Base-by-base conservation (phyloP, 2,888 invertebrate species). In the Anodontia alba region DNA sequence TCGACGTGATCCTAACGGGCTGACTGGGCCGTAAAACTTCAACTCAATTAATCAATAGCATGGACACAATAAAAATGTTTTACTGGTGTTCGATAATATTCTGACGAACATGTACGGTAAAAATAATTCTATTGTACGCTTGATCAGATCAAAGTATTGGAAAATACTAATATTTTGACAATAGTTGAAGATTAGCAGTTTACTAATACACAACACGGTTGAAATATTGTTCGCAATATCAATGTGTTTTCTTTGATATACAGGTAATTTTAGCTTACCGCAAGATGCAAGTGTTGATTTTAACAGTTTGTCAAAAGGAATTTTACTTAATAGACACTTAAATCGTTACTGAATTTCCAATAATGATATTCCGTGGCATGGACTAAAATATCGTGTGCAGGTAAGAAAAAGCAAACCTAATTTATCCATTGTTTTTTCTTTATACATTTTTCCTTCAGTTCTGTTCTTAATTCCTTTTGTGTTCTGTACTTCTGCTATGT, bases 151-250 rank as follows among this genome's bases (percentile, higher is more conserved):
- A 62, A 62, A 33, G 62, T 62, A 62, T 62, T 62, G 62, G 15
- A 62, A 62, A 62, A 62, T 31, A 62, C 62, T 62, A 62, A 62
- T 62, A 62, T 62, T 62, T 62, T 62, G 62, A 62, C 62, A 62
- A 62, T 33, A 33, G 33, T 5, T 33, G 62, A 17, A 62, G 62
- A 62, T 62, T 62, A 62, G 23, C 31, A 62, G 62, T 62, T 62
- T 62, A 38, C 38, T 38, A 62, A 62, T 62, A 33, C 62, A 62
- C 31, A 62, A 38, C 38, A 5, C 5, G 12, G 38, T 12, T 5
- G n/a, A n/a, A n/a, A 12, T 38, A 38, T 38, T 38, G 38, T 38
- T 38, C 17, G 20, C 3, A 49, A 20, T 49, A 20, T 49, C 49
- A 49, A 3, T 15, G 3, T 49, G 49, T 15, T n/a, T n/a, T n/a